phyloP scores from a whole-genome alignment of 1,140 invertebrate genomes.

The Artemia franciscana region DNA sequence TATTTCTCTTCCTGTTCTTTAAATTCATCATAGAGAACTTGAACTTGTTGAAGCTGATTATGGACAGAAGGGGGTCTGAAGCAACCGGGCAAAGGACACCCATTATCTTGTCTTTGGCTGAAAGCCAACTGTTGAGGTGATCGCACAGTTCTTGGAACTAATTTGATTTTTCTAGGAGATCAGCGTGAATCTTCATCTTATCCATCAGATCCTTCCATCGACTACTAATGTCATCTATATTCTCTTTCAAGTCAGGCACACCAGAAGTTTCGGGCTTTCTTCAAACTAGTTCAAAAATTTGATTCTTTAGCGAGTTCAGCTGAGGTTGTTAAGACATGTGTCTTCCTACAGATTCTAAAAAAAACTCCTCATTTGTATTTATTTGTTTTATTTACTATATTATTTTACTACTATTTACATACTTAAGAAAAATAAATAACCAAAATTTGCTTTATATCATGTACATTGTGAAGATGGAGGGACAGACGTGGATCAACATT shows the following conservation, averaged over 20 bases:
- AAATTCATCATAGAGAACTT: conserved; percentile 26
- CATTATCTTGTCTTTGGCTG: conserved; percentile 82
- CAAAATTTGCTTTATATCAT: too few relatives aligned
- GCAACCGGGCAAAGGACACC: conserved; percentile 79
- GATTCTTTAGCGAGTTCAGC: conserved; percentile 61
- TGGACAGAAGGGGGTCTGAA: conserved; percentile 73
- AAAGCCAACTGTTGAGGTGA: conserved; percentile 58
- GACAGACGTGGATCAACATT: too few relatives aligned
- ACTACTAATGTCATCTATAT: conserved; percentile 44
- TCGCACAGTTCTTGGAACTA: conserved; percentile 77
- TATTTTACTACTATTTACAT: too few relatives aligned
- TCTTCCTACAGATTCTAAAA: too few relatives aligned
- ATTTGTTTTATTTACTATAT: too few relatives aligned
- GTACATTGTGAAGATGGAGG: too few relatives aligned
- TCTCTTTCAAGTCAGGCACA: conserved; percentile 45
- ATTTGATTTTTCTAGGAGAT: conserved; percentile 66
- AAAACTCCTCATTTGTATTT: too few relatives aligned
- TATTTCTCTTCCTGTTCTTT: conserved; percentile 49
- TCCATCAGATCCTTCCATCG: conserved; percentile 68
- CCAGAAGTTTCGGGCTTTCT: conserved; percentile 58
- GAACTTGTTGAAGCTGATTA: conserved; percentile 66
- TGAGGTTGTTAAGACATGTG: conserved; percentile 75
- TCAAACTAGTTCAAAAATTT: conserved; percentile 59
- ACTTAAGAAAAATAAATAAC: too few relatives aligned
- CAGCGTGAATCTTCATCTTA: conserved; percentile 49